Percentiles rank a stretch among this genome's conserved stretches.
Evolutionary conservation across 2,888 invertebrate genomes (phyloP).

Genomic region (Limulus polyphemus): DNA sequence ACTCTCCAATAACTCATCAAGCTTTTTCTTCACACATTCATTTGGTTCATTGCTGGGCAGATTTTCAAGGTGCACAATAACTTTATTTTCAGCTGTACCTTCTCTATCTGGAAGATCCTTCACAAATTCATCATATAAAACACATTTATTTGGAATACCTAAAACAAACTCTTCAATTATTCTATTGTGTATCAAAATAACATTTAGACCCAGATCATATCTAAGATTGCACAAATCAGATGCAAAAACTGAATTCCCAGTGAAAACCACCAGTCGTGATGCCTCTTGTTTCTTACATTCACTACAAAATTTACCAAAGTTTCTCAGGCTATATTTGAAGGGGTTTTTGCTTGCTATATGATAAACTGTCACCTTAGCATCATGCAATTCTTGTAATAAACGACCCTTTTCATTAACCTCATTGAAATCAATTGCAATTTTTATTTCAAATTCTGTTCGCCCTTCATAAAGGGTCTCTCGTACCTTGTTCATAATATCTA

Average conservation of each 20-base stretch:
- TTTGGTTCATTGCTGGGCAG: not conserved
- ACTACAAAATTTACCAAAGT: conserved; percentile 69
- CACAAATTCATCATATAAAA: conserved; percentile 15
- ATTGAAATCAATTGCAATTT: conserved; percentile 75
- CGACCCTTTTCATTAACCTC: conserved; percentile 59
- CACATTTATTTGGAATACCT: conserved; percentile 10
- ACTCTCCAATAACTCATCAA: not conserved
- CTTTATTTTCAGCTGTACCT: no score
- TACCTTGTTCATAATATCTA: conserved; percentile 56
- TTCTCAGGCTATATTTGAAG: conserved; percentile 73
- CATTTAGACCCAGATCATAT: conserved; percentile 14
- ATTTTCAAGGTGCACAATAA: not conserved
- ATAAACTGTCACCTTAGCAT: conserved; percentile 70
- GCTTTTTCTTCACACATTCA: not conserved
- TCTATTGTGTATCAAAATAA: conserved; percentile 18
- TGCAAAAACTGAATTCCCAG: conserved; percentile 27
- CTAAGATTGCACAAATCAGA: conserved; percentile 12
- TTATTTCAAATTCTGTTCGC: conserved; percentile 72
- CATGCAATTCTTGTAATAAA: conserved; percentile 68
- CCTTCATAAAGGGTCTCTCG: conserved; percentile 43
- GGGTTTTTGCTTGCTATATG: conserved; percentile 73
- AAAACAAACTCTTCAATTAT: conserved; percentile 9
- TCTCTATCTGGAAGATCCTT: conserved; percentile 8
- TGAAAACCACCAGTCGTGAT: conserved; percentile 32
- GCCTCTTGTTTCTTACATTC: conserved; percentile 50